Conservation (phyloP, 1,140 invertebrate species). For the Drosophila santomea region DNA sequence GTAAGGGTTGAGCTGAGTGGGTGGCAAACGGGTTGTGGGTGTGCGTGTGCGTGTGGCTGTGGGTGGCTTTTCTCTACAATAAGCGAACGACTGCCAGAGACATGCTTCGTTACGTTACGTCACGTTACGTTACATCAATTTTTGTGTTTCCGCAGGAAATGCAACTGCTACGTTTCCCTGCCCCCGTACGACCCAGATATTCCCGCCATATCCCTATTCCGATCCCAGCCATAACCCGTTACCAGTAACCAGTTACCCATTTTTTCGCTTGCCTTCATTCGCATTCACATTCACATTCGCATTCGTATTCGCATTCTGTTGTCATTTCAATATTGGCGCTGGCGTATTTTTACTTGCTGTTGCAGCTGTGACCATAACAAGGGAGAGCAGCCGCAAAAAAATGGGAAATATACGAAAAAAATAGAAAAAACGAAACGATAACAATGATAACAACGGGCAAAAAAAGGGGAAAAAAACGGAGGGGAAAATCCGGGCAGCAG, state of each 20-base stretch:
- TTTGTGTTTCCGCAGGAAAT: constrained; percentile 82
- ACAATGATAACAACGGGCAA: constrained; percentile 57
- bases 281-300: constrained; percentile 29
- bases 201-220: constrained; percentile 2
- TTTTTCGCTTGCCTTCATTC: constrained; percentile 11
- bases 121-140: constrained; percentile 83
- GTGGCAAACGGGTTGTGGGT: not conserved
- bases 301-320: constrained; percentile 62
- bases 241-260: constrained; percentile 36
- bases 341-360: constrained; percentile 78
- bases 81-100: constrained; percentile 53
- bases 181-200: constrained; percentile 19
- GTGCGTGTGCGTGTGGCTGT: not conserved
- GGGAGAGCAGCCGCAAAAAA: constrained; percentile 40
- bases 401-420: not conserved
- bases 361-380: constrained; percentile 73
- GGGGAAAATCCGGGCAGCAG: constrained; percentile 5
- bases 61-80: constrained; percentile 5
- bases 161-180: constrained; percentile 67
- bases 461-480: constrained; percentile 10
- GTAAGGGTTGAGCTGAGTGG: constrained; percentile 5
- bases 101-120: constrained; percentile 75
- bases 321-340: constrained; percentile 81
- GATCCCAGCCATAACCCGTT: constrained; percentile 29
- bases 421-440: constrained; percentile 19